Base-by-base conservation (phyloP, 2,797 vertebrate species). In the Phoeniculus purpureus region DNA sequence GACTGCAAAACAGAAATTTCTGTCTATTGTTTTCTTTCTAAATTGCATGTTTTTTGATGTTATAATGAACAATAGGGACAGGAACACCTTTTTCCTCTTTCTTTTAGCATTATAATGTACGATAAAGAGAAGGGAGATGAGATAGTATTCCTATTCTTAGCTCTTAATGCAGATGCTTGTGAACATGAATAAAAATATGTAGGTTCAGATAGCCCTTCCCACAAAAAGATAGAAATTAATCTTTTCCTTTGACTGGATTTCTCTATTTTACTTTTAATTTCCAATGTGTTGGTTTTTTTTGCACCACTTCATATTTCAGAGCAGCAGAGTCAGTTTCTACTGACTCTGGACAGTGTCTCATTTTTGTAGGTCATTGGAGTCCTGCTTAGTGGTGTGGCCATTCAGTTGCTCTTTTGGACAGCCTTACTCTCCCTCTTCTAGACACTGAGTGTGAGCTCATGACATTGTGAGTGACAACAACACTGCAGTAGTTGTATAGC, bases 121-220 rank as follows among this genome's bases (percentile, higher is more conserved):
- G 93, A 82, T 66, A 92, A 94, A 90, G 79, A 85, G 59, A 81
- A 89, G 29, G 31, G 34, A 95, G 81, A 94, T 93, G 70, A 94
- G 88, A 94, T 90, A 93, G 7, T 29, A 75, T 45, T 82, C 62
- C 81, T 89, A 71, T 94, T 93, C 65, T 95, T 94, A 94, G 70
- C 8, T 47, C 43, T 48, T 91, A 92, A 86, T 79, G 43, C 64
- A 84, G 78, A 84, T 67, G 25, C 55, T 60, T 60, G 34, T 70
- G 66, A 90, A 66, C 3, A 1, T 31, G 56, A 87, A 85, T 87
- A 87, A 81, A 89, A 59, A 86, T 80, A 58, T 48, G 74, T 80
- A 55, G 11, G 52, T 73, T 93, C 34, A 81, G 65, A 78, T 81
- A 81, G 55, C 73, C 66, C 80, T 90, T 85, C 34, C 25, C 52